These are phyloP conservation scores for Acinonyx jubatus DNA, from an alignment of 2,113 vertebrate species.

Conservation along the genomic window DNA sequence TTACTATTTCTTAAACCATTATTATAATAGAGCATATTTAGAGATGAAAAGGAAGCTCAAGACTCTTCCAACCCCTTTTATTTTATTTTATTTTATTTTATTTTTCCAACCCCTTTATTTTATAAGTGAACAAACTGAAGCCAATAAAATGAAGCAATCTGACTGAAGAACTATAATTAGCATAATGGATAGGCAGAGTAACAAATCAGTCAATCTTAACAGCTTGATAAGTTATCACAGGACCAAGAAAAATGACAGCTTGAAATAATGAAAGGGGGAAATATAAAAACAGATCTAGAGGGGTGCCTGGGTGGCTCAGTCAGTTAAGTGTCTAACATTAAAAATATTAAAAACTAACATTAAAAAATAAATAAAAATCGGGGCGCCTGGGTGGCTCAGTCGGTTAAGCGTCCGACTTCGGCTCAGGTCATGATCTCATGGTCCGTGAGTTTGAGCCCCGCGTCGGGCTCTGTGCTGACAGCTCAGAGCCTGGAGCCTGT, in stretches of 20 bases:
- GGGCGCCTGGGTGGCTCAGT: too few relatives aligned
- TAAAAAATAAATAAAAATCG: too few relatives aligned
- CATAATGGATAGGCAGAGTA: neutral
- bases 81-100: neutral
- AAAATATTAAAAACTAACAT: too few relatives aligned
- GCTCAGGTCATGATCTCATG: too few relatives aligned
- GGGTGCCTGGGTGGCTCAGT: too few relatives aligned
- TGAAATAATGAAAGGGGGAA: slow-evolving; percentile 1
- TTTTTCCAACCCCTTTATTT: neutral
- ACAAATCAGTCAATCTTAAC: neutral
- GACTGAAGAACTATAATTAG: neutral
- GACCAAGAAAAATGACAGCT: neutral
- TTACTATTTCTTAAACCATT: neutral
- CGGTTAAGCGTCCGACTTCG: too few relatives aligned
- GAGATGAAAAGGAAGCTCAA: neutral
- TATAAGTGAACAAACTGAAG: neutral
- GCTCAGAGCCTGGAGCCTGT: too few relatives aligned
- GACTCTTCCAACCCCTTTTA: neutral
- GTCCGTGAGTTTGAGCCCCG: too few relatives aligned
- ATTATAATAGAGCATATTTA: neutral
- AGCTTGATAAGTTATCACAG: neutral
- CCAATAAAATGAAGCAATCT: slow-evolving; percentile 3
- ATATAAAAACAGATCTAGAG: neutral
- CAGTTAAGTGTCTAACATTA: too few relatives aligned
- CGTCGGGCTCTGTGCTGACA: too few relatives aligned